Evolutionary conservation across 2,797 vertebrate species (phyloP), one percentile per base, ranked within the genome.

Genomic region (Cirrhinus mrigala): DNA sequence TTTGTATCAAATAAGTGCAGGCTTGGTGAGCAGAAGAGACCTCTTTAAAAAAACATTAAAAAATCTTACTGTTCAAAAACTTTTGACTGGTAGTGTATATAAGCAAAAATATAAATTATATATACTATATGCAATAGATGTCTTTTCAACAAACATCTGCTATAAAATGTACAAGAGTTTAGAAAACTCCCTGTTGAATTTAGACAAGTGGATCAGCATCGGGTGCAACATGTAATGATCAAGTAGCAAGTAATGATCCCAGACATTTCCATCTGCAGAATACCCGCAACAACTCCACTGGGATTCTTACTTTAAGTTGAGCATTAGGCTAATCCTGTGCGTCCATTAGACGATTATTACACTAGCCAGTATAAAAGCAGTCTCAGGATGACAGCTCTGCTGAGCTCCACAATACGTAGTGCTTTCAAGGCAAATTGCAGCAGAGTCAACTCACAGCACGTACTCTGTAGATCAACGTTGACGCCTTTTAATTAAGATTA

Each of bases 311-410:
- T 74, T 54, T 62, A 54, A 24, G 11, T 87, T 91, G 86, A 92
- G 84, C 88, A 91, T 91, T 93, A 92, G 92, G 91, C 92, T 94
- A 87, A 92, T 92, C 89, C 92, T 91, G 89, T 89, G 88, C 89
- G 89, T 94, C 93, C 92, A 94, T 95, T 94, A 95, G 93, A 46
- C 77, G 89, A 89, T 92, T 94, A 93, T 94, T 92, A 94, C 89
- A 88, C 90, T 87, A 88, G 92, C 92, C 92, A 89, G 92, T 90
- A 90, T 91, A 88, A 89, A 87, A 92, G 89, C 88, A 90, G 92
- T 92, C 90, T 91, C 84, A n/a, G 56, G 44, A 10, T 86, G 93
- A 93, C 93, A 94, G 92, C 89, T 94, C 90, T 95, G 94, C 94
- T 94, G 94, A 94, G 92, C 92, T 87, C 83, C 91, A 93, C 91